phyloP scores from a whole-genome alignment of 2,888 invertebrate species.

The Acleris literana region DNA sequence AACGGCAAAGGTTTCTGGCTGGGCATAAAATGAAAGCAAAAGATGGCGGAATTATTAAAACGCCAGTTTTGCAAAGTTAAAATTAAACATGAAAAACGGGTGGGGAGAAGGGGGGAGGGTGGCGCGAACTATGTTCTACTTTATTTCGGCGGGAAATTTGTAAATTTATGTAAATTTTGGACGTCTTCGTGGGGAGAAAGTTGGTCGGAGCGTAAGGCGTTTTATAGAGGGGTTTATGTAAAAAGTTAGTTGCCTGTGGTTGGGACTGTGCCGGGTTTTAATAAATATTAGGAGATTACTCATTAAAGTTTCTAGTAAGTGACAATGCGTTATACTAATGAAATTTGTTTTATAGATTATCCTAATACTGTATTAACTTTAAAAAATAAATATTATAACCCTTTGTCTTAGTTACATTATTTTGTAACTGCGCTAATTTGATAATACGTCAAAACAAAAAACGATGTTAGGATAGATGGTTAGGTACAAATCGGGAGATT shows the following conservation, averaged over 20 bases:
- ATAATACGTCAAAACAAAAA: too few relatives aligned
- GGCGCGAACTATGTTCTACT: constrained; percentile 68
- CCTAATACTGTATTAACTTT: too few relatives aligned
- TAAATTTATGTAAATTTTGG: constrained; percentile 83
- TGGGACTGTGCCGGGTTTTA: constrained; percentile 14
- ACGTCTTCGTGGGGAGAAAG: constrained; percentile 75
- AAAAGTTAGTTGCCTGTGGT: constrained; percentile 33
- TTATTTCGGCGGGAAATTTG: constrained; percentile 80
- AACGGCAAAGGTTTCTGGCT: constrained; percentile 67
- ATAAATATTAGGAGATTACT: background rate
- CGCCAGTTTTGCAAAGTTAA: constrained; percentile 81
- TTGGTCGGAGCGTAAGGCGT: constrained; percentile 50
- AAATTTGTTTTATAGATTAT: too few relatives aligned
- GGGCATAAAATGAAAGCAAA: constrained; percentile 72
- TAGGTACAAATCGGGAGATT: too few relatives aligned
- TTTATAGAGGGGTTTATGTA: constrained; percentile 43
- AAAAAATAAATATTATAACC: too few relatives aligned
- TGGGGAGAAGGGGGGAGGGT: constrained; percentile 46
- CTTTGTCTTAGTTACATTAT: too few relatives aligned
- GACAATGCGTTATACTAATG: background rate
- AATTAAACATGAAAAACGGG: constrained; percentile 83
- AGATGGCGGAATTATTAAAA: constrained; percentile 80
- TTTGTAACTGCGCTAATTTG: too few relatives aligned
- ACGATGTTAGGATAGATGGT: too few relatives aligned
- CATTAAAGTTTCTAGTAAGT: background rate